A percentile compares a stretch with the other conserved stretches of the same genome.
These are phyloP conservation scores for Gymnobelideus leadbeateri DNA, from an alignment of 2,113 vertebrate species.

Conservation along the genomic window DNA sequence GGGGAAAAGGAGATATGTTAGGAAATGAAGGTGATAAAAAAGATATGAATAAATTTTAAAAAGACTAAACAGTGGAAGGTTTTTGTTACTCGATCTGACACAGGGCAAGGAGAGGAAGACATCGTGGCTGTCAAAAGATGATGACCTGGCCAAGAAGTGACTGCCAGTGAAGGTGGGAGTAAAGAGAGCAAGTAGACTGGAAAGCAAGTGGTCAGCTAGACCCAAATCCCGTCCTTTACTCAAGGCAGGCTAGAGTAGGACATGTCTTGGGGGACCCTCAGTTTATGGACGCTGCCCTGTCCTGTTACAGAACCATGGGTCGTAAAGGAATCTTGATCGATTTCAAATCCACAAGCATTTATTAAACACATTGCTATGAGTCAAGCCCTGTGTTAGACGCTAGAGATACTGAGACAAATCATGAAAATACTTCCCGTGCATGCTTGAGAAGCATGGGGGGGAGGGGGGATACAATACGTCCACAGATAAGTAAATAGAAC, in stretches of 20 bases:
- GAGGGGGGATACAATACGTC: not conserved
- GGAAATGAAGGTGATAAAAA: not conserved
- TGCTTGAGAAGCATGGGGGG: not conserved
- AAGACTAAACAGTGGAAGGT: not conserved
- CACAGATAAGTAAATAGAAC: not conserved
- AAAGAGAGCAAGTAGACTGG: too few species aligned
- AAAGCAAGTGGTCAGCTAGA: too few species aligned
- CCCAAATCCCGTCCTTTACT: too few species aligned
- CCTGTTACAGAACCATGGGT: too few species aligned
- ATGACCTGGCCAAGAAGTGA: not conserved
- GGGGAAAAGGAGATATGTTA: not conserved
- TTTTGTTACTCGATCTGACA: not conserved
- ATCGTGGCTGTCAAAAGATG: not conserved
- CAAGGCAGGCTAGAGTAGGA: too few species aligned
- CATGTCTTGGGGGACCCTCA: too few species aligned
- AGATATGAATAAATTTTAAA: not conserved
- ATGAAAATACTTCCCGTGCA: not conserved
- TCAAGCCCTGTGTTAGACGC: not conserved
- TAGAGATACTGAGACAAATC: not conserved
- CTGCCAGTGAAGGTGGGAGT: too few species aligned
- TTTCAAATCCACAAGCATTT: too few species aligned
- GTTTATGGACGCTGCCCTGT: too few species aligned
- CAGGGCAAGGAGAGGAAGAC: too few species aligned
- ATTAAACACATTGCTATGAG: too few species aligned
- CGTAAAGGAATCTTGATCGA: too few species aligned